A percentile compares a stretch with the other conserved stretches of the same genome.
Conservation (phyloP, 2,113 vertebrate genomes). For the Arvicanthis niloticus region DNA sequence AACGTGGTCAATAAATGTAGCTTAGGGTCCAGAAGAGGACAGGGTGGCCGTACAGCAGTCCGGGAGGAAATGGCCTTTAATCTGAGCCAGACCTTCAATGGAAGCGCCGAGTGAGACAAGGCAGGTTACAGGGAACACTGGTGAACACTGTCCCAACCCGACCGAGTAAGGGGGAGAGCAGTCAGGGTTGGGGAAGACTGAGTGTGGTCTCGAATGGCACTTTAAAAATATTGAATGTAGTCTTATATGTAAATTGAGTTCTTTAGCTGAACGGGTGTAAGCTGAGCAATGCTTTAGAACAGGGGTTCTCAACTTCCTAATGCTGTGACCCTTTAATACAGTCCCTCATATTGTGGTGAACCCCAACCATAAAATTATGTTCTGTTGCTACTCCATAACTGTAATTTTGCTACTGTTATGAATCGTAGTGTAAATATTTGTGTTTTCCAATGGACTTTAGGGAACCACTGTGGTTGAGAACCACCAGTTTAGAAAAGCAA, state of each 20-base stretch:
- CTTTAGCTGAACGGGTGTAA: conserved; percentile 17
- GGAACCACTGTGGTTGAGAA: not conserved
- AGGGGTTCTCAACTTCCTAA: not conserved
- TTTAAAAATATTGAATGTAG: not conserved
- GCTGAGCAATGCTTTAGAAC: not conserved
- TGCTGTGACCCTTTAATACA: not conserved
- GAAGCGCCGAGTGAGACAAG: not conserved
- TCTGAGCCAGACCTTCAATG: not conserved
- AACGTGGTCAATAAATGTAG: not conserved
- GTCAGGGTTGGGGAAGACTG: not conserved
- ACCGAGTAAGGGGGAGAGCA: not conserved
- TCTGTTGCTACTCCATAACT: not conserved
- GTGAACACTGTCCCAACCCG: not conserved
- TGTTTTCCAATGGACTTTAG: not conserved
- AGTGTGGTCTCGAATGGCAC: not conserved
- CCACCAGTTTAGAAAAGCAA: not conserved
- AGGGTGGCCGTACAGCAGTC: not conserved
- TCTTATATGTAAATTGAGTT: not conserved
- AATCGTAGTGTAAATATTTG: not conserved
- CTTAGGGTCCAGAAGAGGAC: not conserved
- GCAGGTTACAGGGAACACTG: not conserved
- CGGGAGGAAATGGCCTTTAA: conserved; percentile 1
- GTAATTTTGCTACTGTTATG: not conserved
- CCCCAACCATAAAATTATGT: not conserved
- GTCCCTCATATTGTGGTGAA: not conserved